Evolutionary conservation across 1,140 invertebrate species (phyloP), one percentile per base, ranked within the genome.

Genomic region (Reticulitermes speratus): DNA sequence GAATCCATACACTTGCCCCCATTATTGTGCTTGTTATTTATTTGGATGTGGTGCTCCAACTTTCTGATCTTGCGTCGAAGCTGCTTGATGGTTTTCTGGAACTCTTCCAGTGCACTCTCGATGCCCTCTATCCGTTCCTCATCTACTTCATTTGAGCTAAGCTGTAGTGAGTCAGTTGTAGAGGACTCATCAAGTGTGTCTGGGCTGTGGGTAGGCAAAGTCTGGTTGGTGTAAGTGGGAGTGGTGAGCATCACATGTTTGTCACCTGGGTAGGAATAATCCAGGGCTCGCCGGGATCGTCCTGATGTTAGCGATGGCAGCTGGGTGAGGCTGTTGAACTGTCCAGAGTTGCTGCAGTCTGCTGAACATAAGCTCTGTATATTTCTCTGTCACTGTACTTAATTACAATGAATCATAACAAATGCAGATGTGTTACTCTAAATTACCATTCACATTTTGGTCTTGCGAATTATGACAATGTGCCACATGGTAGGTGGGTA

Each of bases 41-140:
- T 44, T 38, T 65, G 45, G 87, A 91, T 92, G 45, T 90, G 90
- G 25, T 91, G 89, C 88, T 93, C 92, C 85, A 94, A 87, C 87
- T 91, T 91, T 87, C 91, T 89, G 30, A 94, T 89, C 87, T 92
- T 92, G 86, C 92, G 91, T 87, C 91, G 91, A 84, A 94, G 87
- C 21, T 91, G 89, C 75, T 91, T 91, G 11, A 95, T 91, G 83
- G 92, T 93, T 89, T 91, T 92, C 86, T 93, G 90, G 84, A 95
- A 89, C 69, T 91, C 90, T 44, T 91, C 89, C 8, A 95, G 91
- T 11, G 92, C 89, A 82, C 92, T 90, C 89, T 94, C 92, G 16
- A 95, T 88, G 85, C 86, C 92, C 91, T 92, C 92, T 12, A 95
- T 90, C 44, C 93, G 91, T 69, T 92, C 90, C 85, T 94, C 92